Conservation (phyloP, 1,140 invertebrate genomes). For the Saxidomus purpurata region DNA sequence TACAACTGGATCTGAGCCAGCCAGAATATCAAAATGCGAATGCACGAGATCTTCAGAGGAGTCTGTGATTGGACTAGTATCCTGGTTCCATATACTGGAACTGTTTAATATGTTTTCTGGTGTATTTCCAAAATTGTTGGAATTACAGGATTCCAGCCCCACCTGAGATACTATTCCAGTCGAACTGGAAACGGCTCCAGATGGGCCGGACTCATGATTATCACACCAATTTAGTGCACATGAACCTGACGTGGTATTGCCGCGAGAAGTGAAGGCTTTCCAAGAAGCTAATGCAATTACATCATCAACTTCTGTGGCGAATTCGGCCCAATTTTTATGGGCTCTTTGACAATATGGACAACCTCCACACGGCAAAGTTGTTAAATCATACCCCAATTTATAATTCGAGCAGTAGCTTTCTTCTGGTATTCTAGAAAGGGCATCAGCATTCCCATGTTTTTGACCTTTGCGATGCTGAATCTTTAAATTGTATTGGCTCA, state of each 20-base stretch:
- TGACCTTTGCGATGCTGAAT: conserved; percentile 72
- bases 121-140: too few relatives aligned
- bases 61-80: not conserved
- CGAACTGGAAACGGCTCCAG: not conserved
- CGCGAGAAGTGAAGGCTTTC: too few relatives aligned
- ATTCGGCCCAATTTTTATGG: not conserved
- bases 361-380: conserved; percentile 27
- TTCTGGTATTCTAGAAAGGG: conserved; percentile 60
- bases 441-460: conserved; percentile 76
- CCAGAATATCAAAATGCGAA: not conserved
- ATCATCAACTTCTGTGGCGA: conserved; percentile 6
- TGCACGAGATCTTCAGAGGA: not conserved
- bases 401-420: not conserved
- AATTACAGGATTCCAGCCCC: too few relatives aligned
- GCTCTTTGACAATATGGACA: not conserved
- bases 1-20: not conserved
- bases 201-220: too few relatives aligned
- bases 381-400: not conserved
- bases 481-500: conserved; percentile 73
- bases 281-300: not conserved
- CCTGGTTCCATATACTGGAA: too few relatives aligned
- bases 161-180: not conserved
- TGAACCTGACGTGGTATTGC: not conserved
- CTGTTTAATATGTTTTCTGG: too few relatives aligned
- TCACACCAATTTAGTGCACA: too few relatives aligned